Evolutionary conservation across 2,888 invertebrate species (phyloP).

Genomic region (Embidobia sp.): DNA sequence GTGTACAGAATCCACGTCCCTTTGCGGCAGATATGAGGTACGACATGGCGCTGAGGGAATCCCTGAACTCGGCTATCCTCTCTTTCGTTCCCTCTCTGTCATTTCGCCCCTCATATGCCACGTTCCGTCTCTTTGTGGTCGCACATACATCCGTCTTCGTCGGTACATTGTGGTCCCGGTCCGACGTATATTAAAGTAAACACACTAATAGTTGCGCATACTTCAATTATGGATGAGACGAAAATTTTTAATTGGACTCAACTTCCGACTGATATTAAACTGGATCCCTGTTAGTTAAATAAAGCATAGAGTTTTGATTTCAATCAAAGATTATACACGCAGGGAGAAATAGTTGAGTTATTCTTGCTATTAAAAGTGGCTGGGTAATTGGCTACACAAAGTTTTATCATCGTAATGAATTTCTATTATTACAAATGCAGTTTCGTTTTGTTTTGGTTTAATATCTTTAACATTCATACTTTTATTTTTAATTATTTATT

Average conservation of each 20-base stretch:
- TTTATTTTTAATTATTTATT: too few species aligned
- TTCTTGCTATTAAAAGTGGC: too few species aligned
- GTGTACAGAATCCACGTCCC: slow-evolving; percentile 73
- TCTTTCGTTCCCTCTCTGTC: slow-evolving; percentile 40
- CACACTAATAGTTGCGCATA: slow-evolving; percentile 36
- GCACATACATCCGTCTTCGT: slow-evolving; percentile 36
- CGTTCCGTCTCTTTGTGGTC: slow-evolving; percentile 40
- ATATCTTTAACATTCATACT: too few species aligned
- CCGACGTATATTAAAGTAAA: slow-evolving; percentile 46
- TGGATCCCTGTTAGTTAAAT: too few species aligned
- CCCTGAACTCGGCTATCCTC: slow-evolving; percentile 67
- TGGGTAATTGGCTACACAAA: too few species aligned
- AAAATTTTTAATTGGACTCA: slow-evolving; percentile 23
- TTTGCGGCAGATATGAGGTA: slow-evolving; percentile 79
- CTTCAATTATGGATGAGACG: slow-evolving; percentile 28
- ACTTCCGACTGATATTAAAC: too few species aligned
- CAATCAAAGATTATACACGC: too few species aligned
- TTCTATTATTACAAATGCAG: too few species aligned
- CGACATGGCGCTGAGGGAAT: slow-evolving; percentile 75
- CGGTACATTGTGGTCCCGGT: slow-evolving; percentile 26
- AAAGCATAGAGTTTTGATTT: too few species aligned
- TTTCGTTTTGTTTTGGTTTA: too few species aligned
- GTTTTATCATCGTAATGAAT: too few species aligned
- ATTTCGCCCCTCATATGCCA: slow-evolving; percentile 19
- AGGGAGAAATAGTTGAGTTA: too few species aligned